Base-by-base conservation (phyloP, 2,113 vertebrate genomes). In the Protomyctophum bolini region DNA sequence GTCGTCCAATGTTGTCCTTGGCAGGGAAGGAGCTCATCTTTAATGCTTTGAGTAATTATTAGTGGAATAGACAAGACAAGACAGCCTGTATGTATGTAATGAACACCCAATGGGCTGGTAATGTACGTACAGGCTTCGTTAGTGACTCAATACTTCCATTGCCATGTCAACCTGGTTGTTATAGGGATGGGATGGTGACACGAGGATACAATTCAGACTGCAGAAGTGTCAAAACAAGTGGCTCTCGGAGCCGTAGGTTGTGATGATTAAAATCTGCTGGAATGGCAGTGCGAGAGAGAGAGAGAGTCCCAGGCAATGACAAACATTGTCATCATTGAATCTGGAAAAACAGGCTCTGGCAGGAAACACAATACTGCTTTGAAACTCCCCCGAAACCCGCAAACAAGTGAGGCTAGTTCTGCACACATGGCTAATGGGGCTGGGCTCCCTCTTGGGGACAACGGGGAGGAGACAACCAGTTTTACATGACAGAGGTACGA, bases 381-480 rank as follows among this genome's bases (percentile, higher is more conserved):
- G 83, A 70, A 86, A 83, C 89, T 83, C 72, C 81, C 69, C 77
- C 76, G 90, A 92, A 92, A 92, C 91, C 79, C 68, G 80, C 68
- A 86, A 91, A 92, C 91, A 72, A 91, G 91, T 64, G 77, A 7
- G 81, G 63, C 89, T 67, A 67, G 87, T 91, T 91, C 69, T 66
- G 77, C 62, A 5, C 11, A 33, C 33, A 10, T 0, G 41, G 21
- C 51, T 51, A 63, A 54, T 7, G 76, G 76, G 84, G 46, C 63
- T 57, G 33, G 79, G 79, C 73, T 73, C 72, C 76, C 75, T 73
- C 72, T 66, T 55, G 56, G 68, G 68, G 67, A 73, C 59, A 63
- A 74, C 70, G 29, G 29, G 21, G 46, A 54, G 56, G 66, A 4
- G 14, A 55, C 33, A 41, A 41, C 33, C 33, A 33, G 33, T 51